Conservation (phyloP, 2,888 invertebrate genomes). For the Oxytorus armatus region DNA sequence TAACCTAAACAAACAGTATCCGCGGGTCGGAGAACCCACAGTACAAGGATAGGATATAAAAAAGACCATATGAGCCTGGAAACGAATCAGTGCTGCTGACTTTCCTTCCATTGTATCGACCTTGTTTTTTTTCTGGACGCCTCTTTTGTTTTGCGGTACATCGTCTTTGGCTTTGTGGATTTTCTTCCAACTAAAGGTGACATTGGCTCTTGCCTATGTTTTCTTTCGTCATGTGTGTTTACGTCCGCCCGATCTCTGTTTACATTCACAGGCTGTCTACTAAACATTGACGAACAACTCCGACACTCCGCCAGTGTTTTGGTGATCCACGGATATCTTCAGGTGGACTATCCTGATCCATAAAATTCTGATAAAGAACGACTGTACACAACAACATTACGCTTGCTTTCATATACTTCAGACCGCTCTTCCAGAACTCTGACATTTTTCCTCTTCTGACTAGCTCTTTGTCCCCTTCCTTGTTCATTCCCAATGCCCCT, state of each 20-base stretch:
- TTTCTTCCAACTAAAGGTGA: constrained; percentile 19
- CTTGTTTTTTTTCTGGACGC: background rate
- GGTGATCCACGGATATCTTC: no score
- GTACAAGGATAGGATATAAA: constrained; percentile 32
- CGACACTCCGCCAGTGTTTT: no score
- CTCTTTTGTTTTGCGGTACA: constrained; percentile 14
- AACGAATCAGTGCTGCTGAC: constrained; percentile 17
- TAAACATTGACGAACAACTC: no score
- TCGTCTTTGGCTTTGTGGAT: constrained; percentile 36
- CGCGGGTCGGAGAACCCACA: no score
- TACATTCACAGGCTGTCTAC: no score
- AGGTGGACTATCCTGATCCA: background rate
- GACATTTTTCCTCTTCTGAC: background rate
- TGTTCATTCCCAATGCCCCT: constrained; percentile 48
- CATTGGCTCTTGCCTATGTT: constrained; percentile 19
- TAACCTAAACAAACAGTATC: constrained; percentile 69
- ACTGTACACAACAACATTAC: constrained; percentile 20
- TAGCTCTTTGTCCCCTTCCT: background rate
- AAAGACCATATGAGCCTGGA: constrained; percentile 22
- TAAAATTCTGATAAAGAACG: background rate
- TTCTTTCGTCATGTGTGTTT: constrained; percentile 17
- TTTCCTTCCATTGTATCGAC: constrained; percentile 23
- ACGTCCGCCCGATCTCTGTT: no score
- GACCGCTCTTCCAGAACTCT: background rate
- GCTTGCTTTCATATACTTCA: constrained; percentile 52